A percentile compares a stretch with the other conserved stretches of the same genome.
Evolutionary conservation across 2,888 invertebrate genomes (phyloP).

Genomic region (Apotomis turbidana): DNA sequence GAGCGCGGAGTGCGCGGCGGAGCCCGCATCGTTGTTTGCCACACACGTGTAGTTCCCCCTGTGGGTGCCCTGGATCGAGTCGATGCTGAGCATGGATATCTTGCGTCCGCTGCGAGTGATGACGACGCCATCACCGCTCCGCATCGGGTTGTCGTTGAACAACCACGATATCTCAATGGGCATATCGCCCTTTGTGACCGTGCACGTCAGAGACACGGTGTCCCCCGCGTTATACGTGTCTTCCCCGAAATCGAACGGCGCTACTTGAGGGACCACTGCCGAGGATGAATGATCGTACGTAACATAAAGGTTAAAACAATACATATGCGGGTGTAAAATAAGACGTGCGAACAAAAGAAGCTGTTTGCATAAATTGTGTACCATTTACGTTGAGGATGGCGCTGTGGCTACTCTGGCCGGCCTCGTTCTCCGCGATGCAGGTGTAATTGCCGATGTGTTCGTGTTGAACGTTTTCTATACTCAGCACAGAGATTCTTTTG

Average conservation of each 20-base stretch:
- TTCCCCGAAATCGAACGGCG: conserved; percentile 85
- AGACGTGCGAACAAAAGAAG: conserved; percentile 43
- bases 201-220: conserved; percentile 86
- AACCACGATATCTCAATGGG: conserved; percentile 88
- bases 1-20: conserved; percentile 69
- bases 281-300: conserved; percentile 30
- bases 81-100: conserved; percentile 80
- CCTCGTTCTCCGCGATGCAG: conserved; percentile 86
- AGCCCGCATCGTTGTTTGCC: conserved; percentile 80
- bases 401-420: conserved; percentile 85
- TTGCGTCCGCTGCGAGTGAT: conserved; percentile 76
- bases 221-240: conserved; percentile 85
- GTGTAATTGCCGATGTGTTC: conserved; percentile 86
- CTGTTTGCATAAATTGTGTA: conserved; percentile 57
- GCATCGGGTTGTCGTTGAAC: conserved; percentile 62
- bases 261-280: conserved; percentile 85
- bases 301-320: conserved; percentile 33
- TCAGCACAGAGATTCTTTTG: conserved; percentile 87
- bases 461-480: conserved; percentile 84
- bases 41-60: conserved; percentile 82
- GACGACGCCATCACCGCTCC: conserved; percentile 74
- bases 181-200: conserved; percentile 87
- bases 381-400: conserved; percentile 88
- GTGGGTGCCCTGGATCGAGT: conserved; percentile 77
- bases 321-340: conserved; percentile 23